Base-by-base conservation (phyloP, 2,113 vertebrate genomes). In the Apodemus speciosus region DNA sequence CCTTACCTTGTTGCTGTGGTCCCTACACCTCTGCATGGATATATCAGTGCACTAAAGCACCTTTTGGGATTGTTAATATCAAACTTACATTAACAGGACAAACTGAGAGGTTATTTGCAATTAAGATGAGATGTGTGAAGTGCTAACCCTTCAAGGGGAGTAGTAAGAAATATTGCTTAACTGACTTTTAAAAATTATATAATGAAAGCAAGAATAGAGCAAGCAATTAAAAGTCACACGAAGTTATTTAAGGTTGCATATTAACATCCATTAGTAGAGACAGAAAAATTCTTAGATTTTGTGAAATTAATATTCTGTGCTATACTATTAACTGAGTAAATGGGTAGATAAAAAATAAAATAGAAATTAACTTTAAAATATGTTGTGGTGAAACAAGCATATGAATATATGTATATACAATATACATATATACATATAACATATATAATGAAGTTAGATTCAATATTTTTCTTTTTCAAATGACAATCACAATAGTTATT, bases 191-290 rank as follows among this genome's bases (percentile, higher is more conserved):
- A n/a, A 7, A 85, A 88, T 90, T 93, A 66, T 43, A 66, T 72
- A 66, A 40, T 76, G 9, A 88, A 81, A 60, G n/a, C n/a, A 60
- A 81, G 14, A 40, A 60, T 81, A 81, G 25, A 81, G n/a, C 23
- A 94, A 93, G 40, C 25, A 88, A 93, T 85, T 85, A 90, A 93
- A 90, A 95, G 62, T 43, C 88, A 25, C n/a, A 49, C 62, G 0
- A 96, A 85, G 38, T 8, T 90, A 64, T 93, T 80, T 69, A 89
- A 94, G 77, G 58, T 86, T 90, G 66, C 0, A 35, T 35, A 13
- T 15, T 85, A 92, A 58, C n/a, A 76, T 66, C 35, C 40, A 60
- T 73, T n/a, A 88, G 79, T 76, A 30, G 32, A 94, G 21, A 92
- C 23, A 84, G n/a, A 95, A 20, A 91, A 86, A 90, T 40, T 85